Evolutionary conservation across 2,113 vertebrate species (phyloP), one percentile per base, ranked within the genome.

Genomic region (Junco hyemalis): DNA sequence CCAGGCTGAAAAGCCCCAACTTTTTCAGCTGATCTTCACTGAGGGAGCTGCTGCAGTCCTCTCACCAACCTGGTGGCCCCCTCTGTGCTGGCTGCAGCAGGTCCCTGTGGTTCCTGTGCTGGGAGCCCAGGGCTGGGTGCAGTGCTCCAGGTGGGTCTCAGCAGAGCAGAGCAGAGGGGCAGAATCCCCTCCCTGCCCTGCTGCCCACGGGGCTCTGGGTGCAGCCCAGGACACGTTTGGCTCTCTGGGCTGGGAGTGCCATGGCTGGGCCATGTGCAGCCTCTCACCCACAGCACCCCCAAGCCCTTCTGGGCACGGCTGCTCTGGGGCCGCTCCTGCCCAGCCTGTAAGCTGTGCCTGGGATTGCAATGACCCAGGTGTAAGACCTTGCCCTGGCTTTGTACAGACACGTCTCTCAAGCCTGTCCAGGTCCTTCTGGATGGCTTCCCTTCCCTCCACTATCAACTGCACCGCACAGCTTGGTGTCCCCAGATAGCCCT

Each of bases 31-130:
- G 25, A 21, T 72, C 17, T 54, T 88, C 31, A 26, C 0, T 70
- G 28, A 54, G 28, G 47, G 14, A 33, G 11, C 11, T 72, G 31
- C 12, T 73, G 36, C 12, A 42, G 14, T 19, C n/a, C 28, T 60
- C 23, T 70, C 9, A n/a, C 14, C 47, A 50, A 1, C 29, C 35
- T 61, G 8, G 10, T 38, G 28, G 14, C 14, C 25, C 10, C 6
- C n/a, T 64, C 59, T 44, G 36, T 4, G 2, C 23, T 56, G 0
- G 0, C 15, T 8, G 8, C 44, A 50, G 2, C 31, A 42, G 50
- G 21, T 50, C 21, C 8, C 8, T 48, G 42, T 64, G 25, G 14
- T 0, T 44, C 7, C 57, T 2, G 4, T 56, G 35, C 40, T 9
- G 64, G 19, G 20, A 16, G 7, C n/a, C 65, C 74, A 80, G 57